Conservation (phyloP, 1,140 invertebrate species). For the Lasioglossum albipes region DNA sequence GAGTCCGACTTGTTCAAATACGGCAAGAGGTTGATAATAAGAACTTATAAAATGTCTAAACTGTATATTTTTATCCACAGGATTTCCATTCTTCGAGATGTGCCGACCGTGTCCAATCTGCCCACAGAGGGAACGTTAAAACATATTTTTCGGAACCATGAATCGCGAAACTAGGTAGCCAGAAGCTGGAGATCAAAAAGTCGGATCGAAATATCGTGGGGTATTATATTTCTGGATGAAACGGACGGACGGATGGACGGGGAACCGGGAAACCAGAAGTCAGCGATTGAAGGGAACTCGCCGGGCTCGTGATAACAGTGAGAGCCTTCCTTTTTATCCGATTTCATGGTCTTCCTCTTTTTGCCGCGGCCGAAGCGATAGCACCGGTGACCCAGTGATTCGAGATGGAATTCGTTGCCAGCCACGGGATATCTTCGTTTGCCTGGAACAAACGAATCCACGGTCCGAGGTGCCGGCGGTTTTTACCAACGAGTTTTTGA, state of each 20-base stretch:
- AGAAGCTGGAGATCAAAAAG: neutral
- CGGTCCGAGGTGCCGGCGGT: neutral
- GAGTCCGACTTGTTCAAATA: too few relatives aligned
- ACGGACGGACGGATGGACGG: neutral
- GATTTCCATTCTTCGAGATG: too few relatives aligned
- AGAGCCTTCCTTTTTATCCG: neutral
- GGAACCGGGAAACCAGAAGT: neutral
- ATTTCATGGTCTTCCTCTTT: neutral
- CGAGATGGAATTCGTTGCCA: neutral
- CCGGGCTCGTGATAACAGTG: neutral
- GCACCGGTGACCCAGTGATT: slow-evolving; percentile 7
- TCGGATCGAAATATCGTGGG: too few relatives aligned
- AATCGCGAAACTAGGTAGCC: neutral
- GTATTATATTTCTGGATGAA: too few relatives aligned
- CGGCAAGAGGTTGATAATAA: too few relatives aligned
- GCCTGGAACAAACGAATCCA: neutral
- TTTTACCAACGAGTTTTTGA: slow-evolving; percentile 4
- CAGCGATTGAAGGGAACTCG: neutral
- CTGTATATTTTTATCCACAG: too few relatives aligned
- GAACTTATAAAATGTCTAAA: too few relatives aligned
- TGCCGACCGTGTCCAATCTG: too few relatives aligned
- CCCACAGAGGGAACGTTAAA: neutral
- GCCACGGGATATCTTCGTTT: neutral
- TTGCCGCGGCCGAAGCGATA: neutral
- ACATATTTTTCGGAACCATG: neutral